phyloP scores from a whole-genome alignment of 2,797 vertebrate genomes.

The Crypturellus tataupa region DNA sequence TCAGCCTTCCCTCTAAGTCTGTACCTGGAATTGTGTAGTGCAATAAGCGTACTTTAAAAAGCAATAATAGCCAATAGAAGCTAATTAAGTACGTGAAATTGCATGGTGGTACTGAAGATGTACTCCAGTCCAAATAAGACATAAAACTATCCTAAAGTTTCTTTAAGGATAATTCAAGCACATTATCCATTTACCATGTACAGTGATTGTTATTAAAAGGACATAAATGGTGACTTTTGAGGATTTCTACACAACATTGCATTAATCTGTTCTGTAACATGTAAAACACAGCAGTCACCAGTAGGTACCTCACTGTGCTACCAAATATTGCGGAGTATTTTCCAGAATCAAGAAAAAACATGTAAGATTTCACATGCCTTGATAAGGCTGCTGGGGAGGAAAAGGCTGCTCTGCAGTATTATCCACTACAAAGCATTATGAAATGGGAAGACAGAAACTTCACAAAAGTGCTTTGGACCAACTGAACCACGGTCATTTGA shows the following conservation, averaged over 20 bases:
- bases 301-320: not conserved
- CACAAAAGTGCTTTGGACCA: not conserved
- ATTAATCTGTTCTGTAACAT: not conserved
- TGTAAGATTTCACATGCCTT: not conserved
- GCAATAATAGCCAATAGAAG: not conserved
- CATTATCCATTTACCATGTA: not conserved
- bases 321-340: not conserved
- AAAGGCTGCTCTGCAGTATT: not conserved
- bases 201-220: not conserved
- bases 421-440: not conserved
- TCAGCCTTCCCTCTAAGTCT: not conserved
- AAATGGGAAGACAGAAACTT: not conserved
- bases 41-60: not conserved
- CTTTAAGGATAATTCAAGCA: not conserved
- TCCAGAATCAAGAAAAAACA: not conserved
- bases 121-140: not conserved
- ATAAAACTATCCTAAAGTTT: not conserved
- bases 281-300: not conserved
- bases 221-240: not conserved
- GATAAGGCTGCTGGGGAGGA: not conserved
- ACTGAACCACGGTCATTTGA: slow-evolving; percentile 64
- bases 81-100: not conserved
- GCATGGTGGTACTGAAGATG: not conserved
- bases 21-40: not conserved
- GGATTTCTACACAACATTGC: not conserved